Conservation (phyloP, 2,888 invertebrate species). For the Agrotis puta region DNA sequence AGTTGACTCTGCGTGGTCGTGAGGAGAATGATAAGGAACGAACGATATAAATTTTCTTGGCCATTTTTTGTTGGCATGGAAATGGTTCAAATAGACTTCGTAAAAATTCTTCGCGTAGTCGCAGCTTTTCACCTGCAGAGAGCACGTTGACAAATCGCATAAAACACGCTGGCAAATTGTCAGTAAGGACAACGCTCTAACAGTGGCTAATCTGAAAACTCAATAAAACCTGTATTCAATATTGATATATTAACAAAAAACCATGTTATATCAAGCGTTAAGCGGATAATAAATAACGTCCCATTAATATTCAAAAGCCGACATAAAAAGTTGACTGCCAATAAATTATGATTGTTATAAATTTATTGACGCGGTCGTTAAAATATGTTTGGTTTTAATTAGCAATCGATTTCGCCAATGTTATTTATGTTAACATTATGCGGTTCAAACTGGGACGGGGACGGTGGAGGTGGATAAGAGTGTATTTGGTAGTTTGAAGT, state of each 20-base stretch:
- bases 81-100: background rate
- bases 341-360: constrained; percentile 80
- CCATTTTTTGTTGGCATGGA: no score
- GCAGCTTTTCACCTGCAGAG: no score
- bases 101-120: background rate
- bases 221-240: constrained; percentile 51
- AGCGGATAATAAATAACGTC: constrained; percentile 69
- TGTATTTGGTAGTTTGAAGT: constrained; percentile 28
- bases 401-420: constrained; percentile 69
- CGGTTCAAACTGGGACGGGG: constrained; percentile 55
- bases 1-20: no score
- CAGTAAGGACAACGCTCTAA: constrained; percentile 14
- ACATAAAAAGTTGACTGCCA: constrained; percentile 74
- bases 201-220: constrained; percentile 54
- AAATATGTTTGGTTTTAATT: constrained; percentile 79
- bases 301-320: constrained; percentile 77
- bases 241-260: constrained; percentile 56
- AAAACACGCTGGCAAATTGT: background rate
- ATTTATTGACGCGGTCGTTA: constrained; percentile 75
- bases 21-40: no score
- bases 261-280: constrained; percentile 64
- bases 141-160: background rate
- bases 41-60: no score
- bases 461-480: constrained; percentile 37
- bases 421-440: constrained; percentile 67